Base-by-base conservation (phyloP, 2,888 invertebrate genomes). In the Nezara viridula region DNA sequence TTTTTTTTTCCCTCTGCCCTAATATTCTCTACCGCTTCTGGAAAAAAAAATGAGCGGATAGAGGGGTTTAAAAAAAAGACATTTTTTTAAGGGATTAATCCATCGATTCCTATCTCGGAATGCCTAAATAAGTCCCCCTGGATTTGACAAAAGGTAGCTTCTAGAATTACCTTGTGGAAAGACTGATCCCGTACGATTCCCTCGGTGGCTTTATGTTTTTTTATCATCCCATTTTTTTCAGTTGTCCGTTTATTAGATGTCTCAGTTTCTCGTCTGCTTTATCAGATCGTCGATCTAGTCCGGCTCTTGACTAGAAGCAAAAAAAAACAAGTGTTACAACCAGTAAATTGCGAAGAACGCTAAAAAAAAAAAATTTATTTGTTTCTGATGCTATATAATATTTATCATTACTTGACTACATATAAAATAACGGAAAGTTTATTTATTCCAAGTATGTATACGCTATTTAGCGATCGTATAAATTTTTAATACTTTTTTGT, bases 81-180 rank as follows among this genome's bases (percentile, higher is more conserved):
- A 81, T 44, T 81, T 81, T 77, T 81, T 81, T 81, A 44, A 40
- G 14, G 81, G 81, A 81, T 81, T 81, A 81, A 81, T 81, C 81
- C n/a, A 81, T 81, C 44, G 81, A 81, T 81, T 81, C n/a, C 44
- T 81, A 81, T 81, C 81, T 81, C n/a, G 81, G 81, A 44, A 81
- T 37, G 37, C 66, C 66, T 81, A 81, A 81, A 81, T 81, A 44
- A 44, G 81, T 24, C 44, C 81, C 40, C 3, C 14, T 14, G 81
- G 44, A 81, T 44, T 81, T 81, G 81, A 81, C 81, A 81, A 81
- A 81, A 81, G 44, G 81, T 24, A n/a, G 81, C 81, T 81, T 81
- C 81, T 81, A 81, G 81, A 81, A 81, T 81, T 81, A 81, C 81
- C 81, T 81, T 14, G n/a, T 81, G 44, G 81, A 81, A 81, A 81